Evolutionary conservation across 2,888 invertebrate genomes (phyloP), one percentile per base, ranked within the genome.

Genomic region (Yponomeuta plumbellus): DNA sequence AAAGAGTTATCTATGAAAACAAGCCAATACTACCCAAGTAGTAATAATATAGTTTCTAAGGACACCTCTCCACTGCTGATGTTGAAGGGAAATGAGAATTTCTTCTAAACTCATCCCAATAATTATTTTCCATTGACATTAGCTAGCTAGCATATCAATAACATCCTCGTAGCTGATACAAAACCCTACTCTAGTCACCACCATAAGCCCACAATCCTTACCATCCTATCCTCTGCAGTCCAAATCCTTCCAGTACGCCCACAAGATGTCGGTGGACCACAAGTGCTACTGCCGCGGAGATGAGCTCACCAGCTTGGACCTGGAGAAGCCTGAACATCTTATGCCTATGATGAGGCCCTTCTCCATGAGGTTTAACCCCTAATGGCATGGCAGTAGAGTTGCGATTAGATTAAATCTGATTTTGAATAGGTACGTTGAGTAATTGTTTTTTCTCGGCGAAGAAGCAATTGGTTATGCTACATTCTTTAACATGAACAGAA

Each of bases 261-360:
- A 17, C 44, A 74, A 71, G 68, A 89, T 89, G 88, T 70, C 86
- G 0, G 79, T 88, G 85, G 88, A 88, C 62, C 86, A 88, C 72
- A 80, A 80, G 67, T 90, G 90, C 70, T 86, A 78, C 73, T 91
- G 91, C 72, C 78, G 85, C 0, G 91, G 91, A 1, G 91, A 91
- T 70, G 88, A 87, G 70, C 71, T 75, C 71, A 79, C 76, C 22
- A 80, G 76, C 69, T 69, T 85, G 69, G 86, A 88, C 66, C 79
- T 90, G 5, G 72, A 80, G 57, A 84, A 83, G 72, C 88, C 90
- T 0, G 81, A 86, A 67, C 89, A 90, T 70, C 81, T 91, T 26
- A 78, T 90, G 80, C 91, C 91, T 0, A 88, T 90, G 90, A 89
- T 91, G 88, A 86, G 90, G 70, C 90, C 91, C 0, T 90, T 90